Percentiles rank a stretch among this genome's conserved stretches.
Evolutionary conservation across 2,113 vertebrate genomes (phyloP).

Genomic region (Anarhynchus alexandrinus): DNA sequence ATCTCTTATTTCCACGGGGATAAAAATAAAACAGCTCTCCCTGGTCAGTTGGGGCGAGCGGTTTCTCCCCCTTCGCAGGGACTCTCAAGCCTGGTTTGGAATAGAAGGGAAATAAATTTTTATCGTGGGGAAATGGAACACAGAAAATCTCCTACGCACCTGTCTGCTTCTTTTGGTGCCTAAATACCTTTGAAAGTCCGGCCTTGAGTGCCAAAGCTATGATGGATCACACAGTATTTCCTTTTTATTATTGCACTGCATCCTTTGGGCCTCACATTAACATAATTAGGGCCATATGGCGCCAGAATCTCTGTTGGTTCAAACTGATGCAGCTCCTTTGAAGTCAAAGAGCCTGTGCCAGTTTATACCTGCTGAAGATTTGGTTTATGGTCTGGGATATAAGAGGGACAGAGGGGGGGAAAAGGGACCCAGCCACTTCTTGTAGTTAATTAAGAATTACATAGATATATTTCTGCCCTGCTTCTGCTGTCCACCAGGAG

Average conservation of each 20-base stretch:
- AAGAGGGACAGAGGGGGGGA: background rate
- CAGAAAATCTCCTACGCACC: slow-evolving; percentile 31
- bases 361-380: slow-evolving; percentile 56
- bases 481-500: slow-evolving; percentile 8
- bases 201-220: slow-evolving; percentile 47
- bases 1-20: background rate
- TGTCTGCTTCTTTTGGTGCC: slow-evolving; percentile 44
- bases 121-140: slow-evolving; percentile 11
- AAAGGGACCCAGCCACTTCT: background rate
- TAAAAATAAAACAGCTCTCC: background rate
- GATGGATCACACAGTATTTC: slow-evolving; percentile 59
- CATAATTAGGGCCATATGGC: slow-evolving; percentile 58
- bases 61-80: background rate
- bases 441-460: slow-evolving; percentile 22
- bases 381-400: slow-evolving; percentile 56
- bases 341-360: slow-evolving; percentile 46
- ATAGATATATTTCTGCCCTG: background rate
- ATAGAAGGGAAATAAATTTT: slow-evolving; percentile 39
- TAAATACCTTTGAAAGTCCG: slow-evolving; percentile 57
- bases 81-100: background rate
- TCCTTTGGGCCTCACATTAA: slow-evolving; percentile 64
- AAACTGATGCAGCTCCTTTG: slow-evolving; percentile 41
- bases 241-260: slow-evolving; percentile 59
- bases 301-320: slow-evolving; percentile 31
- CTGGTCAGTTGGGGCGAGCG: fast-evolving